A percentile compares a stretch with the other conserved stretches of the same genome.
Conservation (phyloP, 2,888 invertebrate genomes). For the Acheta domesticus region DNA sequence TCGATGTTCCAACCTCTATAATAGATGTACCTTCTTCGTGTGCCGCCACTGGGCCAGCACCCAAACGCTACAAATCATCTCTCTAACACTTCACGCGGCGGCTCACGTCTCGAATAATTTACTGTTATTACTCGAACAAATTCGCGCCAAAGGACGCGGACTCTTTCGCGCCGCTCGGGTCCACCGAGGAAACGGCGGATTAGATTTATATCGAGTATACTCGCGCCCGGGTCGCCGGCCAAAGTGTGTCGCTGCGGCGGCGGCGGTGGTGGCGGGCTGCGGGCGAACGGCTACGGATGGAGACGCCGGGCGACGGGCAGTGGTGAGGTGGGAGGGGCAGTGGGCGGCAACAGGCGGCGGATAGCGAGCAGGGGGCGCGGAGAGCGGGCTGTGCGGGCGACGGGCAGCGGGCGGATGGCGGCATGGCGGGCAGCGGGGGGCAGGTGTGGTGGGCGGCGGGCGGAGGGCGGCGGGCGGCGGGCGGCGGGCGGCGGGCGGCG, state of each 20-base stretch:
- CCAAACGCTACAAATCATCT: neutral
- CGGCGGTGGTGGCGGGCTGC: neutral
- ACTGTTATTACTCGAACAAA: constrained; percentile 18
- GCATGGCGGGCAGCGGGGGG: too few relatives aligned
- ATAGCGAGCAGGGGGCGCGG: too few relatives aligned
- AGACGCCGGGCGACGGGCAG: too few relatives aligned
- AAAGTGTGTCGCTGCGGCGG: neutral
- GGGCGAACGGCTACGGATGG: too few relatives aligned
- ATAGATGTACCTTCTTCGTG: neutral
- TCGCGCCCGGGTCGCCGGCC: neutral
- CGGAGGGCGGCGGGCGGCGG: too few relatives aligned
- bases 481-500: too few relatives aligned
- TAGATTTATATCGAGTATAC: constrained; percentile 18
- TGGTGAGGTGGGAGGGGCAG: too few relatives aligned
- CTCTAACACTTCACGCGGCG: neutral
- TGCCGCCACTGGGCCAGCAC: neutral
- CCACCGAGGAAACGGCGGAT: neutral
- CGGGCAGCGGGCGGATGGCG: too few relatives aligned
- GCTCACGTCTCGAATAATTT: neutral
- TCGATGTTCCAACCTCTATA: neutral
- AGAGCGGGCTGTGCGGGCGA: too few relatives aligned
- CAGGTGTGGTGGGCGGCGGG: too few relatives aligned
- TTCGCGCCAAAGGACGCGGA: constrained; percentile 2
- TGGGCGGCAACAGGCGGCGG: too few relatives aligned
- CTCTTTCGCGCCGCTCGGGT: neutral